Evolutionary conservation across 2,113 vertebrate species (phyloP).

Genomic region (Stegastes partitus): DNA sequence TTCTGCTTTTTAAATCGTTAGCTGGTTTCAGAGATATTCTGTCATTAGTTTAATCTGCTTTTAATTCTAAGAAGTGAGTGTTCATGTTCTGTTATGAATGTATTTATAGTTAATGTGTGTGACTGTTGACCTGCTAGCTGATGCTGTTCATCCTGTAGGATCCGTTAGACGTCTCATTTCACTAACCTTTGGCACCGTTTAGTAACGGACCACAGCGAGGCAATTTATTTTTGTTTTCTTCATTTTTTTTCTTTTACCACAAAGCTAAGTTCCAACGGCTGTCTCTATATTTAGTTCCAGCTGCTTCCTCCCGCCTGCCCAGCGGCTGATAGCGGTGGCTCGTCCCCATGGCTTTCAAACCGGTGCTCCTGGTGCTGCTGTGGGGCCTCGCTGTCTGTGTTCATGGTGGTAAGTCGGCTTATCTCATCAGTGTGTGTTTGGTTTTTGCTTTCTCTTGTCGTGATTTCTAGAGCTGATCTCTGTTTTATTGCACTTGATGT

Average conservation of each 20-base stretch:
- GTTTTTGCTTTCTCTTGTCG: neutral
- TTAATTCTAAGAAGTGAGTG: neutral
- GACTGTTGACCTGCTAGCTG: no score
- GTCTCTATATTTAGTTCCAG: constrained; percentile 7
- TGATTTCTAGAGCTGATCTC: neutral
- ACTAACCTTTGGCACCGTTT: neutral
- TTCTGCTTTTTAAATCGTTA: neutral
- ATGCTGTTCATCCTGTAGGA: no score
- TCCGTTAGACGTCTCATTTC: no score
- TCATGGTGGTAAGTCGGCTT: constrained; percentile 42
- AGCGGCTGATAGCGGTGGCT: constrained; percentile 10
- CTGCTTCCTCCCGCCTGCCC: neutral
- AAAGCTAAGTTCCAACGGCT: neutral
- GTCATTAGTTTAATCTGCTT: neutral
- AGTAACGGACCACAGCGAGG: neutral
- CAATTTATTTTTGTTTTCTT: neutral
- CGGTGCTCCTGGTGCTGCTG: constrained; percentile 14
- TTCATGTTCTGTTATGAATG: neutral
- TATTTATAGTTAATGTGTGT: neutral
- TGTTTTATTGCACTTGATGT: neutral
- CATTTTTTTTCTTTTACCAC: neutral
- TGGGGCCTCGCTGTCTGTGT: constrained; percentile 26
- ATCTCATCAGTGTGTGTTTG: neutral
- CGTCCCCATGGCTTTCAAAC: constrained; percentile 59
- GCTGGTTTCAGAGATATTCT: neutral